These are phyloP conservation scores for Stichodactyla mertensii DNA, from an alignment of 64 coral and sea anemone species.

Conservation along the genomic window DNA sequence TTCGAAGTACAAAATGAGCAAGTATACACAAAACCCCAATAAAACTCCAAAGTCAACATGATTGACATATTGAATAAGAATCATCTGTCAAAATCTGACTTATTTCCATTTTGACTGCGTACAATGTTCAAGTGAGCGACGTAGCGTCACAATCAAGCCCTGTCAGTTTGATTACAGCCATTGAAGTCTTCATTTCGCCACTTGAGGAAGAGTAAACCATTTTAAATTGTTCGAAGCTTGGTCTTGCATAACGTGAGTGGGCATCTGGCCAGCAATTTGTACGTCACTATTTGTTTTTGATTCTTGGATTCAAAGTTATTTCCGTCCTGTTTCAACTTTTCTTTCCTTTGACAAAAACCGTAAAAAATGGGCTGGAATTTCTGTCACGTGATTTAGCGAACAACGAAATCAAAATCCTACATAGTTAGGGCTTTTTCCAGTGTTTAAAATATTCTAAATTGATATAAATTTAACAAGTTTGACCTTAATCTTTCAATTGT, in stretches of 20 bases:
- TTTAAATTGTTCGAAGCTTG: background rate
- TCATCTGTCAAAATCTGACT: slow-evolving; percentile 8
- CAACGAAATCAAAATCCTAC: background rate
- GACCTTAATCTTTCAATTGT: slow-evolving; percentile 1
- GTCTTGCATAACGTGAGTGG: background rate
- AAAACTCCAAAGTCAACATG: slow-evolving; percentile 6
- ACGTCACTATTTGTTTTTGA: background rate
- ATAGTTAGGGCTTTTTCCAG: background rate
- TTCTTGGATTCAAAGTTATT: slow-evolving; percentile 21
- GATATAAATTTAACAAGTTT: background rate
- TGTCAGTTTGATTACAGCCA: background rate
- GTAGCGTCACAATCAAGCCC: background rate
- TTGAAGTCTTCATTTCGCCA: background rate
- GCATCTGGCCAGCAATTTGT: background rate
- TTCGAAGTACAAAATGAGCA: background rate
- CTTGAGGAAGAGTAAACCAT: background rate
- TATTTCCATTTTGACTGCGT: background rate
- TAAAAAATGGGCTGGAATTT: background rate
- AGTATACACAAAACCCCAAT: background rate
- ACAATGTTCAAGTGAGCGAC: background rate
- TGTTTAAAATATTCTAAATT: background rate
- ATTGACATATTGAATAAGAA: slow-evolving; percentile 13
- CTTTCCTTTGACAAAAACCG: background rate
- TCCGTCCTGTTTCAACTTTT: background rate
- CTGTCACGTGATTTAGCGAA: background rate